Evolutionary conservation across 2,888 invertebrate genomes (phyloP).

Genomic region (Drosophila cyrtoloma): DNA sequence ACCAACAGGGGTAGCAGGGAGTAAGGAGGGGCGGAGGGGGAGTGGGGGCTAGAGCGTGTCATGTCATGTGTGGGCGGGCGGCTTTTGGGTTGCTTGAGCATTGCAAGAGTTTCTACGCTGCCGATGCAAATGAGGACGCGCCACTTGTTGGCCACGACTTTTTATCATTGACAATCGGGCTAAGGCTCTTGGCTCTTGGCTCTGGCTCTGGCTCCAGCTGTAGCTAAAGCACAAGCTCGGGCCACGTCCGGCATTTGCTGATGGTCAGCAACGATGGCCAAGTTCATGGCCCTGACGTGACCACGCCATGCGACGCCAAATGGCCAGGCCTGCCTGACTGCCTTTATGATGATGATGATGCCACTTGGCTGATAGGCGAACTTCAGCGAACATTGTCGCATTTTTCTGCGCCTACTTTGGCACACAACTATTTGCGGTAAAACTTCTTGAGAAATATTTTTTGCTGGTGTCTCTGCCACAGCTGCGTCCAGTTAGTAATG

Average conservation of each 20-base stretch:
- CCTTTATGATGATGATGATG: slow-evolving; percentile 56
- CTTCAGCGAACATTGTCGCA: slow-evolving; percentile 62
- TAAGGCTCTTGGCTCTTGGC: slow-evolving; percentile 17
- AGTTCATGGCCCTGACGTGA: slow-evolving; percentile 76
- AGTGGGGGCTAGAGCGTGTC: slow-evolving; percentile 28
- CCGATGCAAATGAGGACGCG: slow-evolving; percentile 74
- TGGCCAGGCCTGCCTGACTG: slow-evolving; percentile 31
- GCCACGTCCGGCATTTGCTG: slow-evolving; percentile 64
- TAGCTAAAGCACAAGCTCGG: slow-evolving; percentile 8
- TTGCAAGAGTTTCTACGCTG: slow-evolving; percentile 64
- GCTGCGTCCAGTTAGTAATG: slow-evolving; percentile 39
- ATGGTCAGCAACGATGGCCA: slow-evolving; percentile 78
- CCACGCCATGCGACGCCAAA: slow-evolving; percentile 57
- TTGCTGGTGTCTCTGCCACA: slow-evolving; percentile 27
- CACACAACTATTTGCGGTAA: slow-evolving; percentile 67
- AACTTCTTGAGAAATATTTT: slow-evolving; percentile 67
- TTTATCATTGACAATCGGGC: slow-evolving; percentile 74
- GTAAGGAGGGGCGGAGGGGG: not conserved
- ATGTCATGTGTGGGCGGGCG: slow-evolving; percentile 67
- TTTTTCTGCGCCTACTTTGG: slow-evolving; percentile 75
- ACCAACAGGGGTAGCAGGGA: not conserved
- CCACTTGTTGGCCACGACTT: slow-evolving; percentile 79
- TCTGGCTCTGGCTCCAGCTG: slow-evolving; percentile 14
- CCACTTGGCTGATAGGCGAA: slow-evolving; percentile 73
- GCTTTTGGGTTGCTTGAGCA: slow-evolving; percentile 60